These are phyloP conservation scores for Orestias chungarensis DNA, from an alignment of 2,797 vertebrate species.

Conservation along the genomic window DNA sequence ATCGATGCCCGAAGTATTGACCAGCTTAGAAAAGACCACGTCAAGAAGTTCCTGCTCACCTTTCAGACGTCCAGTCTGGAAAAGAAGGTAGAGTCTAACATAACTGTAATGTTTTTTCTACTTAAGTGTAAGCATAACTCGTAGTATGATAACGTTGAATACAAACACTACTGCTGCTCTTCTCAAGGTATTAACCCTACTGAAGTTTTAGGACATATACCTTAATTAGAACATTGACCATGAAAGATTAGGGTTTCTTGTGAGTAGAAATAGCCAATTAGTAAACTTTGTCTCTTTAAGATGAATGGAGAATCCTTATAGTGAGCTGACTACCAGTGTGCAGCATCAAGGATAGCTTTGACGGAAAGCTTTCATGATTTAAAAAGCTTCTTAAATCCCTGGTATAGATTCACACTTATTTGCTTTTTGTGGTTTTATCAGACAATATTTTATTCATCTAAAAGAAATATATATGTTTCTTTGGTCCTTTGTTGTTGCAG, in stretches of 20 bases:
- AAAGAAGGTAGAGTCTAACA: slow-evolving; percentile 84
- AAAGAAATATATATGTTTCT: slow-evolving; percentile 3
- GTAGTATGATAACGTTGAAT: neutral
- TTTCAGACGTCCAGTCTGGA: slow-evolving; percentile 93
- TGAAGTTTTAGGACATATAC: neutral
- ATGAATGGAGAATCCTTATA: neutral
- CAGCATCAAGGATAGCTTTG: neutral
- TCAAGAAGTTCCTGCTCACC: slow-evolving; percentile 93
- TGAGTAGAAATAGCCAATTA: neutral
- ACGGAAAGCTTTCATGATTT: neutral
- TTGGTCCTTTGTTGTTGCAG: slow-evolving; percentile 64
- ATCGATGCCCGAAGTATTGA: slow-evolving; percentile 96
- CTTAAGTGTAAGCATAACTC: neutral
- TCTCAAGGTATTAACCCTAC: neutral
- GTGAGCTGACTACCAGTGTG: neutral
- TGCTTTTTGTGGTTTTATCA: neutral
- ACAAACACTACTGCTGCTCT: neutral
- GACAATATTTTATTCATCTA: neutral
- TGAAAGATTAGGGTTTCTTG: neutral
- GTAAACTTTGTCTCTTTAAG: neutral
- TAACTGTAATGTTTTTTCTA: neutral
- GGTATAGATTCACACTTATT: neutral
- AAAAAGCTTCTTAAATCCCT: neutral
- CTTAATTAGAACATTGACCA: neutral
- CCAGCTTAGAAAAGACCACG: slow-evolving; percentile 94